Percentiles rank a stretch among this genome's conserved stretches.
phyloP scores from a whole-genome alignment of 2,113 vertebrate species.

The Oplegnathus fasciatus region DNA sequence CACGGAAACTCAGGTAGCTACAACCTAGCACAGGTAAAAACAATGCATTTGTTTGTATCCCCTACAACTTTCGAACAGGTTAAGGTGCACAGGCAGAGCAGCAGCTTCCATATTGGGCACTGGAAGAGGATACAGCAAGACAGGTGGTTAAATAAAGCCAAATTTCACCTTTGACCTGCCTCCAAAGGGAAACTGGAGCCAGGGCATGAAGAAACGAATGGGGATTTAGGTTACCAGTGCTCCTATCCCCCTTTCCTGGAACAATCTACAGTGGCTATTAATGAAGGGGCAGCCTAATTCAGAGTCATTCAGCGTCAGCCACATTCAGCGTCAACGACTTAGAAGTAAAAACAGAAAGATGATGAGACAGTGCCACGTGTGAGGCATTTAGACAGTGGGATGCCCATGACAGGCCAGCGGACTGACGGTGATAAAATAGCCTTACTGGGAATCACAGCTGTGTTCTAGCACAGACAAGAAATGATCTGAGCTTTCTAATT shows the following conservation, averaged over 20 bases:
- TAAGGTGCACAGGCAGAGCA: constrained; percentile 49
- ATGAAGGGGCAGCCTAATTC: constrained; percentile 47
- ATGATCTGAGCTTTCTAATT: constrained; percentile 32
- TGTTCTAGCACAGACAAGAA: constrained; percentile 1
- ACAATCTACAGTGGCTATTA: constrained; percentile 77
- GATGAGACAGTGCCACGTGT: constrained; percentile 37
- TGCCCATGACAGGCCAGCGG: constrained; percentile 2
- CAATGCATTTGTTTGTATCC: constrained; percentile 8
- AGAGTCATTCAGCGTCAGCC: constrained; percentile 43
- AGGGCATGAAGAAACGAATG: constrained; percentile 56
- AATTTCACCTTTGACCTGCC: constrained; percentile 78
- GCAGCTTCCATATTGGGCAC: constrained; percentile 67
- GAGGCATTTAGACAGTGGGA: constrained; percentile 25
- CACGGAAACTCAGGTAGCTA: not conserved
- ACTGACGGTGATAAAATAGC: constrained; percentile 16
- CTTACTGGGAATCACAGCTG: constrained; percentile 32
- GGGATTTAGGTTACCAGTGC: constrained; percentile 73
- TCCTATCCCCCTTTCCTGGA: constrained; percentile 77
- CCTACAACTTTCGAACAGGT: constrained; percentile 35
- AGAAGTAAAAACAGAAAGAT: constrained; percentile 52
- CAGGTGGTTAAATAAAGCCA: constrained; percentile 81
- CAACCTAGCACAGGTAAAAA: constrained; percentile 36
- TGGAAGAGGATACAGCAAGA: constrained; percentile 73
- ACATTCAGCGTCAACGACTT: constrained; percentile 26
- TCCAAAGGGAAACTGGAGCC: constrained; percentile 77